Percentiles rank a stretch among this genome's conserved stretches.
phyloP scores from a whole-genome alignment of 2,888 invertebrate genomes.

The Cantharis nigra region DNA sequence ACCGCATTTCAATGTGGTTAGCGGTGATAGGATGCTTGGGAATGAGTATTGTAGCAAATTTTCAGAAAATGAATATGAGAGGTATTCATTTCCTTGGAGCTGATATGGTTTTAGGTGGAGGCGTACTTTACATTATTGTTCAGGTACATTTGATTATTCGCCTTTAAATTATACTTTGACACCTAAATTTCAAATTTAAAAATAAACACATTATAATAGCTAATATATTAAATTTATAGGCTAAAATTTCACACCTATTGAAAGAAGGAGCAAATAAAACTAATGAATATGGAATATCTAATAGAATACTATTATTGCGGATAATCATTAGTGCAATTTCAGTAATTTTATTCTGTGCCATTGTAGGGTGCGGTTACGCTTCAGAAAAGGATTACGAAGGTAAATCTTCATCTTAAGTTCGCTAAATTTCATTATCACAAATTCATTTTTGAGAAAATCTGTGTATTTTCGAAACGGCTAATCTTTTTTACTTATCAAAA shows the following conservation, averaged over 20 bases:
- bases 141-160: constrained; percentile 21
- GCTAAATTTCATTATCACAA: background rate
- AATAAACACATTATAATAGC: background rate
- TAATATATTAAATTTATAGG: constrained; percentile 10
- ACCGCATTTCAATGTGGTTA: constrained; percentile 24
- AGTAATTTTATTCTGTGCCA: constrained; percentile 8
- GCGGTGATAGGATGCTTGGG: constrained; percentile 28
- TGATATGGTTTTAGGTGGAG: constrained; percentile 26
- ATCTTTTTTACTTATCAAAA: background rate
- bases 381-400: constrained; percentile 21
- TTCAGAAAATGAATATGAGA: constrained; percentile 28
- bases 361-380: constrained; percentile 16
- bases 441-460: background rate
- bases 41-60: constrained; percentile 32
- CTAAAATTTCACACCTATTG: constrained; percentile 19
- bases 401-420: background rate
- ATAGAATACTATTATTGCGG: constrained; percentile 7
- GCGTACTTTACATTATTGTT: constrained; percentile 22
- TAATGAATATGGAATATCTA: constrained; percentile 7
- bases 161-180: background rate
- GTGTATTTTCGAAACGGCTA: background rate
- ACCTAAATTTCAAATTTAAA: background rate
- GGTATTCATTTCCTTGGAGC: constrained; percentile 31
- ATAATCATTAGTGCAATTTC: constrained; percentile 15
- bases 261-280: background rate